Base-by-base conservation (phyloP, 2,888 invertebrate species). In the Hypselothyrea guttata region DNA sequence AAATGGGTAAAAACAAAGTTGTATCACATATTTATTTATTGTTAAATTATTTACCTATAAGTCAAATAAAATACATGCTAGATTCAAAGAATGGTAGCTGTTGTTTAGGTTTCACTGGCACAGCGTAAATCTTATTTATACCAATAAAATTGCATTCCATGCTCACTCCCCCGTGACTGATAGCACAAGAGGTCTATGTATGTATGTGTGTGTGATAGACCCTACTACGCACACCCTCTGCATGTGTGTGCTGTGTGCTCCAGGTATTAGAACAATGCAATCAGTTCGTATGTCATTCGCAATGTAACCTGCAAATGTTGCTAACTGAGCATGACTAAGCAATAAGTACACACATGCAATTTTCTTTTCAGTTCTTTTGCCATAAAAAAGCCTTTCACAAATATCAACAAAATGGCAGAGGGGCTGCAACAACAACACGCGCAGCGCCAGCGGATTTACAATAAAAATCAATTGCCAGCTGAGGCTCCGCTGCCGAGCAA, bases 391-490 rank as follows among this genome's bases (percentile, higher is more conserved):
- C 53, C 74, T 73, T 60, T 37, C 45, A 57, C 31, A 64, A 56
- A 35, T 37, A 51, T 12, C 18, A 49, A 12, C 12, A 38, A 55
- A 35, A 57, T 15, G 2, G 33, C 11, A 33, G 4, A 11, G 33
- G 2, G 5, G 12, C n/a, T 11, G 7, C 16, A 37, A 37, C 1
- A n/a, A n/a, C 16, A 16, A 34, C 5, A 58, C 27, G 28, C 37
- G 27, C 30, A 54, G 42, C 56, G 52, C 27, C 15, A 55, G 49
- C 47, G 62, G 73, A 70, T 72, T 72, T 57, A 54, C 70, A 60
- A 71, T 65, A 57, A 73, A 75, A 76, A 73, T 82, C 73, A 81
- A 81, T 84, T 82, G 67, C 65, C 66, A 41, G 47, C 47, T 62
- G 63, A 22, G 44, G 45, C 59, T 16, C 31, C 31, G 18, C 8